Evolutionary conservation across 2,113 vertebrate genomes (phyloP).

Genomic region (Oceanites oceanicus): DNA sequence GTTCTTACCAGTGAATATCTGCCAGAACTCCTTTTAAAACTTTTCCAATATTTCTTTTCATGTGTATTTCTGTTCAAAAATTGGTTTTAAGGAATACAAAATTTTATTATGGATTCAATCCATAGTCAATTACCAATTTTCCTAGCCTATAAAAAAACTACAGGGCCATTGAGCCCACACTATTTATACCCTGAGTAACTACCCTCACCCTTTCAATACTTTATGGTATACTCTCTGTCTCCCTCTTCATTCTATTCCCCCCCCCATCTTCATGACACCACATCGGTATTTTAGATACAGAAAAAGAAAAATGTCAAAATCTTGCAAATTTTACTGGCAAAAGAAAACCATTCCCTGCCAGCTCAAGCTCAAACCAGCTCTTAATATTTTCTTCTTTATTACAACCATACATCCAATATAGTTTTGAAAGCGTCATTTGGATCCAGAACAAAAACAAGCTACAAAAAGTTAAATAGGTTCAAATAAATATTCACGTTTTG

Average conservation of each 20-base stretch:
- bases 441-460: conserved; percentile 7
- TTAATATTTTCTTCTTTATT: background rate
- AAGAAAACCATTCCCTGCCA: background rate
- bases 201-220: background rate
- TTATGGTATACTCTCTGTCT: background rate
- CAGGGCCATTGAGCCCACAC: background rate
- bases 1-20: background rate
- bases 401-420: background rate
- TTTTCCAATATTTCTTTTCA: background rate
- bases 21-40: background rate
- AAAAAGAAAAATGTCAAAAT: background rate
- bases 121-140: background rate
- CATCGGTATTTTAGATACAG: background rate
- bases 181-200: background rate
- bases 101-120: background rate
- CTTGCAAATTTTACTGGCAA: background rate
- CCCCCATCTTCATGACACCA: background rate
- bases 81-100: background rate
- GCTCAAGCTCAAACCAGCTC: background rate
- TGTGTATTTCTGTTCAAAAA: background rate
- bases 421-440: conserved; percentile 11
- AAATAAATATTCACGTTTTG: background rate
- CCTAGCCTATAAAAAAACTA: background rate
- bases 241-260: background rate
- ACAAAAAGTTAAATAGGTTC: conserved; percentile 17